phyloP scores from a whole-genome alignment of 1,140 invertebrate genomes.

The Pectinophora gossypiella region DNA sequence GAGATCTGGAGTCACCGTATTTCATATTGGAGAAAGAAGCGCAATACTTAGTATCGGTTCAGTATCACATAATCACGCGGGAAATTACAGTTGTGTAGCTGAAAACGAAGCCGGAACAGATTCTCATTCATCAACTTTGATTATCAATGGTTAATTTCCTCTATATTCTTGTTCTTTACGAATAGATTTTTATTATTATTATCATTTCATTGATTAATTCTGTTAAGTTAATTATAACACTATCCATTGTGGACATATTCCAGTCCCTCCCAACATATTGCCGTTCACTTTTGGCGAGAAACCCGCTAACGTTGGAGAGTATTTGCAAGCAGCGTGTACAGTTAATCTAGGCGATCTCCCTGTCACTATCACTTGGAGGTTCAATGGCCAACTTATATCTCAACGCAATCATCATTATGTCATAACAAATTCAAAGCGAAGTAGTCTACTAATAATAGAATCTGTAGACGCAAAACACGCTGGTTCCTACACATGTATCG shows the following conservation, averaged over 20 bases:
- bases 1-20: conserved; percentile 73
- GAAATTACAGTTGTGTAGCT: conserved; percentile 81
- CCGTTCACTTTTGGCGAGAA: conserved; percentile 80
- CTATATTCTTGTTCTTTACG: conserved; percentile 13
- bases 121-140: conserved; percentile 68
- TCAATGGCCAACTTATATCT: conserved; percentile 78
- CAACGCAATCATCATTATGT: conserved; percentile 77
- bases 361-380: conserved; percentile 85
- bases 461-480: conserved; percentile 81
- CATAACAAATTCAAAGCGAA: conserved; percentile 81
- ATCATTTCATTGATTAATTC: conserved; percentile 22
- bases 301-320: conserved; percentile 82
- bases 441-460: conserved; percentile 84
- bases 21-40: conserved; percentile 78
- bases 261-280: conserved; percentile 78
- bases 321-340: conserved; percentile 85
- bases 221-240: conserved; percentile 22
- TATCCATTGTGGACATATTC: conserved; percentile 25
- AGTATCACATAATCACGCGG: conserved; percentile 77
- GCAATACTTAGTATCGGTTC: conserved; percentile 81
- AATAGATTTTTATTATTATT: conserved; percentile 16
- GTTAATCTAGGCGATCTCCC: conserved; percentile 92
- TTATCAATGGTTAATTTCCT: conserved; percentile 75
- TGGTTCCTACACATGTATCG: conserved; percentile 89
- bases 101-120: conserved; percentile 79